A percentile compares a stretch with the other conserved stretches of the same genome.
phyloP scores from a whole-genome alignment of 2,113 vertebrate species.

The Hippocampus comes region DNA sequence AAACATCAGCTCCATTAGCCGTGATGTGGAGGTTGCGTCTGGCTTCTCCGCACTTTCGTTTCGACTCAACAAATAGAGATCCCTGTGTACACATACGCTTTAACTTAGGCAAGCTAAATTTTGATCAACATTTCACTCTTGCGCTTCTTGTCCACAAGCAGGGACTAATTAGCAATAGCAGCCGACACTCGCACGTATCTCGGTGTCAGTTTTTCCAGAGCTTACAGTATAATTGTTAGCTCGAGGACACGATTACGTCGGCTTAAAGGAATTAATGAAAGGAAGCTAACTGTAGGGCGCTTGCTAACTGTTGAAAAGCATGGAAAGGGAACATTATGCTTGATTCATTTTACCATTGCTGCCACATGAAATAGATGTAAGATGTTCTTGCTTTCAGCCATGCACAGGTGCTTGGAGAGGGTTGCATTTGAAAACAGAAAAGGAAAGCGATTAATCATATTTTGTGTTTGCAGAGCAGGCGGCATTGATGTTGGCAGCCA shows the following conservation, averaged over 20 bases:
- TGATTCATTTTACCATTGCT: conserved; percentile 2
- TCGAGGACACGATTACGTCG: conserved; percentile 46
- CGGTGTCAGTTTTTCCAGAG: conserved; percentile 43
- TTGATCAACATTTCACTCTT: conserved; percentile 1
- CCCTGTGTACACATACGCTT: background rate
- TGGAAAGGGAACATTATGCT: conserved; percentile 24
- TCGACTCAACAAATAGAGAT: background rate
- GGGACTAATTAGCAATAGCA: conserved; percentile 48
- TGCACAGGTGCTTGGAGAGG: background rate
- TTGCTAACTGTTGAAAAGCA: conserved; percentile 23
- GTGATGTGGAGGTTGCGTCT: background rate
- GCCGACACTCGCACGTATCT: conserved; percentile 28
- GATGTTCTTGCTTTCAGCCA: conserved; percentile 5
- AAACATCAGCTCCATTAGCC: background rate
- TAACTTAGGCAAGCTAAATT: background rate
- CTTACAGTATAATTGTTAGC: conserved; percentile 53
- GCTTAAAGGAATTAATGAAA: conserved; percentile 42
- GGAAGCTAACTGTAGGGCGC: conserved; percentile 24
- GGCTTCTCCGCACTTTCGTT: background rate
- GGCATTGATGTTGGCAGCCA: conserved; percentile 4
- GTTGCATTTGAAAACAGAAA: conserved; percentile 11
- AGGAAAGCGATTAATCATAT: conserved; percentile 1
- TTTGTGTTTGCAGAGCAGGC: conserved; percentile 7
- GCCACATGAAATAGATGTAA: conserved; percentile 2
- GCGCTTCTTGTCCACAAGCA: conserved; percentile 22